Evolutionary conservation across 2,113 vertebrate species (phyloP), one percentile per base, ranked within the genome.

Genomic region (Colinus virginianus): DNA sequence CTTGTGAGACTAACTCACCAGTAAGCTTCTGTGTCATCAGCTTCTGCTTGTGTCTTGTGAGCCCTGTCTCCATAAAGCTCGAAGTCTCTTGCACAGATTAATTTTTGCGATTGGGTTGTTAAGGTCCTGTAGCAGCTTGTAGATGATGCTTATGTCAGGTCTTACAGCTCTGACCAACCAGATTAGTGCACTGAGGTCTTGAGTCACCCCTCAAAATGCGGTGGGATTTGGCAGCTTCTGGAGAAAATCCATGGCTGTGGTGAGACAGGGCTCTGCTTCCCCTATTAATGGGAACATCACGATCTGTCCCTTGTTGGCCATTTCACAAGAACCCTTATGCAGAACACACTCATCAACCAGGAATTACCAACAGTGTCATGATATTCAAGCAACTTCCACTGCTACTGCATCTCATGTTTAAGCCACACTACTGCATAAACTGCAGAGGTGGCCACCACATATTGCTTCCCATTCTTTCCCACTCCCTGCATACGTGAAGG

Each of bases 261-360:
- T 74, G 6, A 55, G 26, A 49, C 40, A 79, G 40, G 2, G 3
- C 34, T 64, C 19, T 23, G 34, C 30, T 71, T 68, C 53, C 62
- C 6, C 1, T 32, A 61, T 34, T 32, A 25, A 4, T 3, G 0
- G 3, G 23, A 42, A 45, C 67, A 36, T 66, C 0, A 0, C 34
- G 49, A 12, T 43, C 48, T 85, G 48, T 21, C 23, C 36, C 67
- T 58, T 17, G 34, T 59, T 46, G 15, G 76, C 30, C 30, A 68
- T 87, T 72, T 45, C 25, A 22, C 6, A 40, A 74, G 56, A 42
- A 13, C 26, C 3, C 2, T 87, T 84, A 80, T 69, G 42, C 51
- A 78, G 61, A 45, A 75, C 13, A n/a, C 3, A 68, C 38, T 61
- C 38, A n/a, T 40, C 59, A 81, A 0, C 5, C 0, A 2, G 30